Evolutionary conservation across 1,140 invertebrate genomes (phyloP).

Genomic region (Orchestia grillus): DNA sequence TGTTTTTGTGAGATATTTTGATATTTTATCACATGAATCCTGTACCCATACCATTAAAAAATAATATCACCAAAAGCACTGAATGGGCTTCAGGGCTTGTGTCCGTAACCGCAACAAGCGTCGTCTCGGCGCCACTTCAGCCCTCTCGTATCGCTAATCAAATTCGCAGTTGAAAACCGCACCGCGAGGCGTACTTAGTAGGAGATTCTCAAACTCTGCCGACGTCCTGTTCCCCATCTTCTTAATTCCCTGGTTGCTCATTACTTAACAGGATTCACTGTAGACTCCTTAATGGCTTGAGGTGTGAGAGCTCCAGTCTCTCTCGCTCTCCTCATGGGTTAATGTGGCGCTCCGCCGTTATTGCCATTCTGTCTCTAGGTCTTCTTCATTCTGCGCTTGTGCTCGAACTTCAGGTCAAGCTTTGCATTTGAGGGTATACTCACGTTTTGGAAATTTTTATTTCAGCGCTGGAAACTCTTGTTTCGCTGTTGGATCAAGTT

Average conservation of each 20-base stretch:
- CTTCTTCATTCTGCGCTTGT: neutral
- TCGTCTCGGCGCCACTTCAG: neutral
- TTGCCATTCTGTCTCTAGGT: neutral
- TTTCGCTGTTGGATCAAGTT: neutral
- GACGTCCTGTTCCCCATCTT: neutral
- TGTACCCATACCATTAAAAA: neutral
- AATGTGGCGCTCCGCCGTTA: neutral
- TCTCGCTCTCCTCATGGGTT: neutral
- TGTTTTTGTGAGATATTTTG: neutral
- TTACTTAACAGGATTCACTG: slow-evolving; percentile 1
- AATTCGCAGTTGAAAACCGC: neutral
- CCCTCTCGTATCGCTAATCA: neutral
- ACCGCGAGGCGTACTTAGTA: neutral
- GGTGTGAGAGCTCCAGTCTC: neutral
- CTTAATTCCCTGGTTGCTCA: neutral
- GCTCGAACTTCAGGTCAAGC: neutral
- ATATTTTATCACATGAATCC: neutral
- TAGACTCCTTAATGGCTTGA: neutral
- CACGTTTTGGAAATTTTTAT: neutral
- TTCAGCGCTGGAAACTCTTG: neutral
- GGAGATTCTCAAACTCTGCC: neutral
- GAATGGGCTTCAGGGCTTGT: neutral
- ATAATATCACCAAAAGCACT: neutral
- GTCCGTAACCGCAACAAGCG: no score
- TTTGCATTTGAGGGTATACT: neutral